Percentiles rank a stretch among this genome's conserved stretches.
Conservation (phyloP, 2,113 vertebrate genomes). For the Hippocampus comes region DNA sequence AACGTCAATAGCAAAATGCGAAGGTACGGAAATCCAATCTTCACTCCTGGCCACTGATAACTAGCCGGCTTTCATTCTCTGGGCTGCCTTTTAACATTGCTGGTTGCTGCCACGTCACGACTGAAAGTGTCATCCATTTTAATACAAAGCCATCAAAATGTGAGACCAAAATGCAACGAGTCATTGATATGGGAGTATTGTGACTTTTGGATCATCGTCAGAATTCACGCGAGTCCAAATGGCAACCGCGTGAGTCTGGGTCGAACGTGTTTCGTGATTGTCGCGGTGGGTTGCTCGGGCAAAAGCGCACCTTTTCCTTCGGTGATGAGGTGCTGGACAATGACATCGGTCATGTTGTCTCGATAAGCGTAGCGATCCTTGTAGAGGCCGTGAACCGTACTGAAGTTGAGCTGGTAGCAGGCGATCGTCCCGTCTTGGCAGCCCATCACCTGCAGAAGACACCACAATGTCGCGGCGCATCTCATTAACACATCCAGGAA, state of each 20-base stretch:
- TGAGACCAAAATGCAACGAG: background rate
- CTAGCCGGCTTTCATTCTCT: background rate
- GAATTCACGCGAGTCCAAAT: background rate
- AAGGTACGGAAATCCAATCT: background rate
- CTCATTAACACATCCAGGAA: slow-evolving; percentile 68
- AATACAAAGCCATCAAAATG: background rate
- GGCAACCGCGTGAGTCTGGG: background rate
- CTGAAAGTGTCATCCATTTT: too few species aligned
- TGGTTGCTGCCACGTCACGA: too few species aligned
- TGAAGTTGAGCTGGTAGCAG: slow-evolving; percentile 95
- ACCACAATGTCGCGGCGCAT: slow-evolving; percentile 57
- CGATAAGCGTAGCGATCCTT: slow-evolving; percentile 94
- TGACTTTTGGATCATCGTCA: background rate
- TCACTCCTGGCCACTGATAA: background rate
- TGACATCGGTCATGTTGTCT: slow-evolving; percentile 96
- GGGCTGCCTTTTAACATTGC: too few species aligned
- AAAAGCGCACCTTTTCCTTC: slow-evolving; percentile 81
- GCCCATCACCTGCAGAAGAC: slow-evolving; percentile 82
- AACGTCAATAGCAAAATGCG: background rate
- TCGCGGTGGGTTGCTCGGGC: background rate
- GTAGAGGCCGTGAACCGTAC: slow-evolving; percentile 94
- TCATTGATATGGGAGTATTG: background rate
- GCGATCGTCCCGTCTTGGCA: slow-evolving; percentile 95
- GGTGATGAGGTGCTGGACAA: slow-evolving; percentile 95
- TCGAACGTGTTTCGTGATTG: background rate